Conservation (phyloP, 2,888 invertebrate genomes). For the Exephanes ischioxanthus region DNA sequence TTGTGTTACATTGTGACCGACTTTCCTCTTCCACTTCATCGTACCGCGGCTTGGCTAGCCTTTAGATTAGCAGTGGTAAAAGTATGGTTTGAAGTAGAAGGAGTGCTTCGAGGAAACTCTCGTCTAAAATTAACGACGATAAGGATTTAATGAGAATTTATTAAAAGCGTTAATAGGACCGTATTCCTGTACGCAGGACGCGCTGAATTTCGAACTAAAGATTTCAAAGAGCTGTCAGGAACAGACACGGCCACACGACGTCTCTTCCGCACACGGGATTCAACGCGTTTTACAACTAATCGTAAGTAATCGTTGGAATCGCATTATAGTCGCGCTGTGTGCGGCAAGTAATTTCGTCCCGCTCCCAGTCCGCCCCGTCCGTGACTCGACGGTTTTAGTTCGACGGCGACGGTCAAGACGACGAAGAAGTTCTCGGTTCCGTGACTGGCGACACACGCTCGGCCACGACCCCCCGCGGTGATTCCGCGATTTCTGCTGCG, state of each 20-base stretch:
- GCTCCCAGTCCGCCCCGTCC: constrained; percentile 20
- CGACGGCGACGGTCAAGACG: constrained; percentile 22
- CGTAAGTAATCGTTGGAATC: constrained; percentile 32
- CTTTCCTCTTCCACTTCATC: background rate
- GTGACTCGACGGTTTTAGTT: constrained; percentile 46
- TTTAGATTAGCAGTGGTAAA: background rate
- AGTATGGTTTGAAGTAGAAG: background rate
- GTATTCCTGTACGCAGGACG: background rate
- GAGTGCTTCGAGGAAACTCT: constrained; percentile 21
- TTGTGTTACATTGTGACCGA: background rate
- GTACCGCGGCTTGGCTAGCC: background rate
- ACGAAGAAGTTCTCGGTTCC: constrained; percentile 44
- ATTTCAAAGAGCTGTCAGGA: constrained; percentile 34
- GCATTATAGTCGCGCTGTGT: constrained; percentile 2
- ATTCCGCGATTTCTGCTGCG: constrained; percentile 19
- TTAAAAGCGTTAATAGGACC: constrained; percentile 28
- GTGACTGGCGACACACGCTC: constrained; percentile 22
- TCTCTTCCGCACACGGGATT: background rate
- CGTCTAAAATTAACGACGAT: constrained; percentile 45
- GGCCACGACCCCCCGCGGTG: background rate
- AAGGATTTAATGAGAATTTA: constrained; percentile 41
- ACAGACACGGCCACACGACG: background rate
- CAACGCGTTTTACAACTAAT: constrained; percentile 54
- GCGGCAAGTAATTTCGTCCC: constrained; percentile 38
- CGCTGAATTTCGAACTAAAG: background rate